Evolutionary conservation across 2,113 vertebrate species (phyloP), one percentile per base, ranked within the genome.

Genomic region (Poecilia latipinna): DNA sequence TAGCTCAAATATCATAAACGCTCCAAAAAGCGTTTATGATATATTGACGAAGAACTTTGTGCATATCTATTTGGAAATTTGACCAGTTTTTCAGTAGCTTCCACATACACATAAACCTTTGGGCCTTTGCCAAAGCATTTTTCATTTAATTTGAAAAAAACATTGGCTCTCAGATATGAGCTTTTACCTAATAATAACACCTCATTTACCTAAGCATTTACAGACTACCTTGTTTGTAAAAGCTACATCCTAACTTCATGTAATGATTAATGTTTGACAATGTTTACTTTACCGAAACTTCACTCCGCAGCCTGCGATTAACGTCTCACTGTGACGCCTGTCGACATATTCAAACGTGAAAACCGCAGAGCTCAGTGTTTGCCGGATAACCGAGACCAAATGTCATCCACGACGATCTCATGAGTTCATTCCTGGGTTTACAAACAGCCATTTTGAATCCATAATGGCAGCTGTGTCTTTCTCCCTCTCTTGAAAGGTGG

Each of bases 401-500:
- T 75, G 63, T 65, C 81, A 72, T 81, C 79, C 71, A 80, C 84
- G 76, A 78, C 3, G 13, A 32, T 54, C 80, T 65, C 35, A 42
- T 28, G 61, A 33, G 54, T 62, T 42, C 48, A 32, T 68, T 22
- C 61, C 28, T 54, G 48, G 37, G 22, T 24, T 37, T 67, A 62
- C 17, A 61, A 85, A 71, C 72, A 42, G 15, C 61, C 1, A 61
- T 72, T 51, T 48, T 70, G 61, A 64, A 77, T 65, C 42, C 12
- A 1, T 62, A 70, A 61, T 65, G 51, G 11, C 29, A 51, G n/a
- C 54, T 64, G 29, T 65, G 32, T 72, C 74, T 75, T 57, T 81
- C 10, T 81, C 12, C 29, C 29, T 78, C 4, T 67, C 2, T 77
- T 60, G 32, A 39, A 64, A 99, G 98, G 97, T 99, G 88, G 97